Base-by-base conservation (phyloP, 2,797 vertebrate genomes). In the Gallirallus australis region DNA sequence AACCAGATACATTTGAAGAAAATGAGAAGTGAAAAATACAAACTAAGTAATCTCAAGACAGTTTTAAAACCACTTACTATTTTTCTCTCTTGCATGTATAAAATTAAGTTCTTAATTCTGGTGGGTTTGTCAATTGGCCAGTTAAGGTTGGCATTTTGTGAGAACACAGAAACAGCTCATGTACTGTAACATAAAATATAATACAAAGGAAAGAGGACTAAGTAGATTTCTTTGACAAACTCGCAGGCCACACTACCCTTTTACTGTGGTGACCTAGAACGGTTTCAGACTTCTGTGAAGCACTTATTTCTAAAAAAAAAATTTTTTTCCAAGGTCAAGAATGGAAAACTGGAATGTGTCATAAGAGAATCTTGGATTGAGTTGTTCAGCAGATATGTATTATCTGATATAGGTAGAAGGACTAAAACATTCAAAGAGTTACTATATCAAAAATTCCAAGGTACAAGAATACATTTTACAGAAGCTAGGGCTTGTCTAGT, bases 401-500 rank as follows among this genome's bases (percentile, higher is more conserved):
- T 50, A 65, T 21, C 11, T 19, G 53, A 6, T 57, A 48, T 2
- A 50, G 2, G 27, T 11, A 73, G 25, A 77, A 66, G 8, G 39
- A 16, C 3, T 27, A 69, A 81, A 86, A 52, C n/a, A n/a, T 28
- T 23, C 3, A 15, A 73, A 54, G 39, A 47, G 82, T 91, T 73
- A 84, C 13, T 4, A 39, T 53, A 69, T 45, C 13, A 50, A 96
- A 94, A 94, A 76, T 94, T 94, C 28, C 90, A 90, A 81, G 20
- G 78, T 86, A 82, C 63, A 94, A 80, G 45, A 84, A 86, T 35
- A 57, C 59, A 33, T 93, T 84, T 94, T 88, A 76, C 75, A 70
- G 82, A 91, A 25, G 86, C 68, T 90, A 69, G 17, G 16, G 52
- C 28, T 96, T 87, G 66, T 54, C 33, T 53, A 94, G 50, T 60